Conservation (phyloP, 2,888 invertebrate genomes). For the Trachelus tabidus region DNA sequence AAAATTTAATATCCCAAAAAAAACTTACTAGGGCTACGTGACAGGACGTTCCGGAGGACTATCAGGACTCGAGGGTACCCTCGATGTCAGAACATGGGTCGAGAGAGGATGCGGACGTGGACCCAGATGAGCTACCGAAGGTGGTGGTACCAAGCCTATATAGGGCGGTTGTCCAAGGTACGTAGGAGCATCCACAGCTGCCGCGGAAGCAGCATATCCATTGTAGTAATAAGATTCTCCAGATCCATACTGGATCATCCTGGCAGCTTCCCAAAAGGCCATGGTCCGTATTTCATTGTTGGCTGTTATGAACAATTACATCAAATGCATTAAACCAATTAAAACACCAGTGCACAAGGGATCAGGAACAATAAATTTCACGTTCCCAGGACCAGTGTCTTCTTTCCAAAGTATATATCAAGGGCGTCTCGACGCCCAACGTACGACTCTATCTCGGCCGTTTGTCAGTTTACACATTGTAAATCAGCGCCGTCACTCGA, state of each 20-base stretch:
- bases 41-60: slow-evolving; percentile 46
- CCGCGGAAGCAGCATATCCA: slow-evolving; percentile 18
- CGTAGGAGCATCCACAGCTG: slow-evolving; percentile 44
- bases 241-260: slow-evolving; percentile 30
- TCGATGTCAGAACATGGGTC: slow-evolving; percentile 34
- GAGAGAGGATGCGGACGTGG: slow-evolving; percentile 35
- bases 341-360: not conserved
- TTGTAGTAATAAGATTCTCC: slow-evolving; percentile 10
- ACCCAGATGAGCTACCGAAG: slow-evolving; percentile 35
- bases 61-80: slow-evolving; percentile 41
- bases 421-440: not conserved
- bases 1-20: not conserved
- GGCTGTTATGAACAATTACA: slow-evolving; percentile 32
- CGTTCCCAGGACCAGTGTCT: not conserved
- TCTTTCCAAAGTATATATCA: not conserved
- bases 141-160: slow-evolving; percentile 41
- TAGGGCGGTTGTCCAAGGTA: slow-evolving; percentile 49
- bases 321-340: not conserved
- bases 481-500: not conserved
- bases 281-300: slow-evolving; percentile 43
- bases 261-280: slow-evolving; percentile 39
- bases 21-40: slow-evolving; percentile 51
- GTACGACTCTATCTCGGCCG: not conserved
- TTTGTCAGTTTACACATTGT: not conserved
- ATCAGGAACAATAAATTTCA: not conserved